These are phyloP conservation scores for Parnassius smintheus DNA, from an alignment of 2,888 invertebrate species.

Conservation along the genomic window DNA sequence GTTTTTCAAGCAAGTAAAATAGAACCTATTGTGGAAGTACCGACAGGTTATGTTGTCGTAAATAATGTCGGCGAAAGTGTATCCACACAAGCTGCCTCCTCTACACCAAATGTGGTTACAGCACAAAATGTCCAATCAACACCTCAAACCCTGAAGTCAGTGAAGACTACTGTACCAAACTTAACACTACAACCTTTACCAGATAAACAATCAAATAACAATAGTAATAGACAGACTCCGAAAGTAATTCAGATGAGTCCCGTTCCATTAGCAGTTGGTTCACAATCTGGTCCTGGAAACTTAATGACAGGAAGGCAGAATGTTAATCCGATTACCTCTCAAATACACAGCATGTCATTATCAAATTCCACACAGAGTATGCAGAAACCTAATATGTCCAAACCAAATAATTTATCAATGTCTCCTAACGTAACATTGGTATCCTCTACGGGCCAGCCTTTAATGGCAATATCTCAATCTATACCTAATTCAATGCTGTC, in stretches of 20 bases:
- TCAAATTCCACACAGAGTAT: slow-evolving; percentile 62
- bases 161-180: slow-evolving; percentile 69
- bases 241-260: slow-evolving; percentile 74
- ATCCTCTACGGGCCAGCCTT: slow-evolving; percentile 71
- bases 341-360: slow-evolving; percentile 70
- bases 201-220: slow-evolving; percentile 60
- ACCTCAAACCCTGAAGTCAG: slow-evolving; percentile 62
- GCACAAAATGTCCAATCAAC: slow-evolving; percentile 69
- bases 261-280: slow-evolving; percentile 50
- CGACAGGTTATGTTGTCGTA: slow-evolving; percentile 86
- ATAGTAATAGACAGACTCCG: slow-evolving; percentile 60
- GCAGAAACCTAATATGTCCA: slow-evolving; percentile 59
- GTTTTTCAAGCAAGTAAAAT: slow-evolving; percentile 93
- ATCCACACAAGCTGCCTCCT: slow-evolving; percentile 52
- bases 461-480: slow-evolving; percentile 75
- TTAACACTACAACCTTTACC: slow-evolving; percentile 73
- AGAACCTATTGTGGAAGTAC: slow-evolving; percentile 89
- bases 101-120: slow-evolving; percentile 68
- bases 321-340: slow-evolving; percentile 75
- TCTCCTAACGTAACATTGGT: slow-evolving; percentile 71
- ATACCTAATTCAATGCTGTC: slow-evolving; percentile 60
- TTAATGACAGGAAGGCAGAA: slow-evolving; percentile 64
- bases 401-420: slow-evolving; percentile 64
- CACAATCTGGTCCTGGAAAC: slow-evolving; percentile 55
- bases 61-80: slow-evolving; percentile 82